phyloP scores from a whole-genome alignment of 2,113 vertebrate species.

The Embiotoca jacksoni region DNA sequence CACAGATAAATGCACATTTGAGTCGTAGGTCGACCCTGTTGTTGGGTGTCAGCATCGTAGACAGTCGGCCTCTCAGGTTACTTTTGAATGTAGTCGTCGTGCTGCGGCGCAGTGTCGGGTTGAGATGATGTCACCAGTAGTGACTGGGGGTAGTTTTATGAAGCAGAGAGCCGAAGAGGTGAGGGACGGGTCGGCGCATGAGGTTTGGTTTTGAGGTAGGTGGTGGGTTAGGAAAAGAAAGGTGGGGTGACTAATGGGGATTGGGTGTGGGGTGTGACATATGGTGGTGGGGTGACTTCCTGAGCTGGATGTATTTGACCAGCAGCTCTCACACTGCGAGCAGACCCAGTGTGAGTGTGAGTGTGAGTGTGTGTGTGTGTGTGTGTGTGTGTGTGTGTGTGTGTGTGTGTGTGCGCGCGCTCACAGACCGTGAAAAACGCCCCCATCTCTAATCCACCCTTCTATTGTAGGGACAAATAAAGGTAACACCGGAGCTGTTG shows the following conservation, averaged over 20 bases:
- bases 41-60: constrained; percentile 25
- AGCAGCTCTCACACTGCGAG: constrained; percentile 52
- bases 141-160: background rate
- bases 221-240: background rate
- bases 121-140: constrained; percentile 44
- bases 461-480: constrained; percentile 51
- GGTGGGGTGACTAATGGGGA: constrained; percentile 37
- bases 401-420: constrained; percentile 40
- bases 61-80: constrained; percentile 21
- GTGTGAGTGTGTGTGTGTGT: constrained; percentile 16
- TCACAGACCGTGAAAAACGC: constrained; percentile 53
- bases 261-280: constrained; percentile 58
- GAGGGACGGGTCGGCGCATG: background rate
- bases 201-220: constrained; percentile 3
- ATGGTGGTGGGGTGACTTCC: constrained; percentile 70
- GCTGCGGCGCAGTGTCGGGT: constrained; percentile 22
- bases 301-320: constrained; percentile 70
- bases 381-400: constrained; percentile 21
- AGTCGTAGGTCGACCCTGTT: constrained; percentile 21
- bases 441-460: constrained; percentile 66
- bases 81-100: constrained; percentile 13
- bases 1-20: constrained; percentile 1
- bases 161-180: background rate
- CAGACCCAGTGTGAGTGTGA: constrained; percentile 31
- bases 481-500: constrained; percentile 52